Evolutionary conservation across 2,888 invertebrate species (phyloP), one percentile per base, ranked within the genome.

Genomic region (Drosophila histrio): DNA sequence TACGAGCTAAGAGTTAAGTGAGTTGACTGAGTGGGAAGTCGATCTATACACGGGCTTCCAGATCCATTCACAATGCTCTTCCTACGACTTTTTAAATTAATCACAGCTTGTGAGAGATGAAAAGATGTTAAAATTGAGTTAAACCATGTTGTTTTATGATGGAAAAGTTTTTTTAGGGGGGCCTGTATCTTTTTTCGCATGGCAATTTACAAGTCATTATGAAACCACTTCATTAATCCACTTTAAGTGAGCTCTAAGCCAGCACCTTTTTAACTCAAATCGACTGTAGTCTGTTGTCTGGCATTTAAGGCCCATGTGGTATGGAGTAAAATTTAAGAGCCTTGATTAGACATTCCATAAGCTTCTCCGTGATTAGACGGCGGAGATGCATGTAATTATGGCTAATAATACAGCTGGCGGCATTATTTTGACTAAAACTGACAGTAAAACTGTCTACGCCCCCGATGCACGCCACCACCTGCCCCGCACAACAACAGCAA

Each of bases 331-430:
- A 62, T 69, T 69, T 64, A 53, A 72, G 46, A 52, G 70, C 59
- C 70, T 63, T 74, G 72, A 73, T 74, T 73, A 65, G 75, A 61
- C 75, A 70, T 65, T 75, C 66, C 61, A 58, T 64, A 54, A 60
- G 75, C 83, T 79, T 70, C 70, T 77, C 67, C 72, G 67, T 77
- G 78, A 79, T 79, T 77, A 73, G 75, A 52, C 32, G 67, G 57
- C 70, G 53, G 63, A 77, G 80, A 84, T 84, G 84, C 72, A 77
- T 79, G 84, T 84, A 87, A 87, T 87, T 87, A 86, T 77, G 72
- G 76, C 78, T 89, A 87, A 87, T 87, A 86, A 86, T 82, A 87
- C 74, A 79, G 74, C 79, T 70, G 59, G 72, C 73, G 72, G 86
- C 83, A 75, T 72, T 64, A 77, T 79, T 79, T 88, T 79, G 80